phyloP scores from a whole-genome alignment of 2,888 invertebrate species.

The Phortica okadai region DNA sequence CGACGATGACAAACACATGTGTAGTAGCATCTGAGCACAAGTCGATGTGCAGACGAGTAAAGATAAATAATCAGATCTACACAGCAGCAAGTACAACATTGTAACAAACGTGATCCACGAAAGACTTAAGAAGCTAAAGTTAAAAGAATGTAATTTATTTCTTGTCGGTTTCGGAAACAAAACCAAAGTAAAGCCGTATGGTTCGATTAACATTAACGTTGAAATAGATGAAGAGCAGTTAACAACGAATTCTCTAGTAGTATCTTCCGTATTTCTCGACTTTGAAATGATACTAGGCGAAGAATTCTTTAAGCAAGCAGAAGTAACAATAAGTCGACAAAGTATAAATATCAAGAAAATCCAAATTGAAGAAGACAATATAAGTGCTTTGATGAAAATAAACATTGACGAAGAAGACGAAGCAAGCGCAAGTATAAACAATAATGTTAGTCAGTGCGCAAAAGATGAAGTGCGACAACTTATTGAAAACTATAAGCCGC shows the following conservation, averaged over 20 bases:
- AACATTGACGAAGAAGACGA: not conserved
- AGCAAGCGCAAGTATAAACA: not conserved
- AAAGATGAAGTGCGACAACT: not conserved
- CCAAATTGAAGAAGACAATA: not conserved
- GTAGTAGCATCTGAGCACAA: not conserved
- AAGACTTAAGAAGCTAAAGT: too few species aligned
- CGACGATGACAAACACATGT: not conserved
- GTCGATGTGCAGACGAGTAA: not conserved
- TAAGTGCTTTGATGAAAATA: not conserved
- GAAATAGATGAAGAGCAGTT: not conserved
- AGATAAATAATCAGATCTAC: not conserved
- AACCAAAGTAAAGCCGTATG: not conserved
- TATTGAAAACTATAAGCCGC: not conserved
- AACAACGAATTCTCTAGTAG: too few species aligned
- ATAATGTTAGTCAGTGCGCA: not conserved
- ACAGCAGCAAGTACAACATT: not conserved
- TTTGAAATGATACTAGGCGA: not conserved
- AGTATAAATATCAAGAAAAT: not conserved
- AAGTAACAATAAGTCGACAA: not conserved
- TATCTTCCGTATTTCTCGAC: too few species aligned
- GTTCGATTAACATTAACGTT: not conserved
- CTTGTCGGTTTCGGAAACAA: not conserved
- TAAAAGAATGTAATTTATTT: not conserved
- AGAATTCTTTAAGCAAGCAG: constrained; percentile 1
- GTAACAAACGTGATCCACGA: not conserved